A percentile compares a stretch with the other conserved stretches of the same genome.
Conservation (phyloP, 2,888 invertebrate species). For the Mycalesis mineus region DNA sequence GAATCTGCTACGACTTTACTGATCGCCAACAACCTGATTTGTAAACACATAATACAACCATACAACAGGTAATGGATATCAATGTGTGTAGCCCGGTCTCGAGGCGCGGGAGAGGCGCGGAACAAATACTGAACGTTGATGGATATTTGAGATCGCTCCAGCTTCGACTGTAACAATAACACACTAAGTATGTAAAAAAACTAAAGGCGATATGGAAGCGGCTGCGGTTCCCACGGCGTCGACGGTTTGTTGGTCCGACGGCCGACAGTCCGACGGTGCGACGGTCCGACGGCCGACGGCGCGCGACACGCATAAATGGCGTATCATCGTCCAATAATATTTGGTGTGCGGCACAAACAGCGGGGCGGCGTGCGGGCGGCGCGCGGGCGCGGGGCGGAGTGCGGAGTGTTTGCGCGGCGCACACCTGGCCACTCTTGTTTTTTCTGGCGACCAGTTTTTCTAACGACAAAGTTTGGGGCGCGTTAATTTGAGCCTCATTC, state of each 20-base stretch:
- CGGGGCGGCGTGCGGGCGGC: conserved; percentile 15
- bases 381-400: conserved; percentile 32
- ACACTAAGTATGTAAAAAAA: conserved; percentile 12
- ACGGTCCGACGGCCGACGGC: conserved; percentile 37
- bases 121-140: neutral
- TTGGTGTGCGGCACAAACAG: conserved; percentile 36
- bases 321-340: conserved; percentile 65
- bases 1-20: too few relatives aligned
- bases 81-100: too few relatives aligned
- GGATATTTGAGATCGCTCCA: conserved; percentile 11
- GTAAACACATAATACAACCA: too few relatives aligned
- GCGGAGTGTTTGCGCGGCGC: conserved; percentile 39
- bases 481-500: conserved; percentile 58
- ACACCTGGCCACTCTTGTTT: conserved; percentile 52
- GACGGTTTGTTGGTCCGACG: neutral
- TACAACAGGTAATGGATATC: too few relatives aligned
- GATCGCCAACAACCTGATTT: too few relatives aligned
- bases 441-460: conserved; percentile 51
- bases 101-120: neutral
- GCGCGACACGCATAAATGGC: conserved; percentile 51
- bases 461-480: conserved; percentile 48
- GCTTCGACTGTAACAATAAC: conserved; percentile 11
- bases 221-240: conserved; percentile 20
- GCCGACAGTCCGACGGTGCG: conserved; percentile 21
- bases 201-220: conserved; percentile 12